Evolutionary conservation across 2,113 vertebrate species (phyloP).

Genomic region (Pungitius pungitius): DNA sequence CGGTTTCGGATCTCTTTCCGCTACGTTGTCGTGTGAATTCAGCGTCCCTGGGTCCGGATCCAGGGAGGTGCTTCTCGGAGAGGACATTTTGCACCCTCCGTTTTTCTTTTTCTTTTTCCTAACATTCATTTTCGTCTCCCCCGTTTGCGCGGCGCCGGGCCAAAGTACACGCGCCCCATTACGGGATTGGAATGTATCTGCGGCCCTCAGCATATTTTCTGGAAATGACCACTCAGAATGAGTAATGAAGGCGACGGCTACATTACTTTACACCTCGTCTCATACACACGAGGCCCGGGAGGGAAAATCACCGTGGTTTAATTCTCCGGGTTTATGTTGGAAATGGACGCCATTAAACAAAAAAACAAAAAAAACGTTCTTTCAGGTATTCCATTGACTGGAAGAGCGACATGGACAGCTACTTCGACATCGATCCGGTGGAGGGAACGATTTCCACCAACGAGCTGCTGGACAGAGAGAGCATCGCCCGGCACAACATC

Average conservation of each 20-base stretch:
- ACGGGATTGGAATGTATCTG: constrained; percentile 60
- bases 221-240: constrained; percentile 74
- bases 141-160: too few species aligned
- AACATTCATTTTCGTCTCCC: too few species aligned
- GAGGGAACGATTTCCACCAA: constrained; percentile 96
- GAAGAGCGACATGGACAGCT: constrained; percentile 92
- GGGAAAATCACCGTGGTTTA: constrained; percentile 39
- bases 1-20: constrained; percentile 46
- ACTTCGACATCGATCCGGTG: constrained; percentile 92
- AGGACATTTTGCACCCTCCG: constrained; percentile 28
- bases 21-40: constrained; percentile 49
- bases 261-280: constrained; percentile 63
- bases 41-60: constrained; percentile 18
- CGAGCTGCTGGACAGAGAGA: constrained; percentile 93
- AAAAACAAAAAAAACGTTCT: too few species aligned
- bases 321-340: constrained; percentile 33
- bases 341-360: constrained; percentile 57
- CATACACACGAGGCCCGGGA: constrained; percentile 50
- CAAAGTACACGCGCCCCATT: too few species aligned
- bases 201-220: constrained; percentile 70
- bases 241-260: constrained; percentile 65
- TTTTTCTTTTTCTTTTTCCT: too few species aligned
- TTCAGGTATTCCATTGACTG: constrained; percentile 95
- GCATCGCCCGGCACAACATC: constrained; percentile 91
- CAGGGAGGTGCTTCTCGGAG: constrained; percentile 34